Evolutionary conservation across 2,888 invertebrate genomes (phyloP).

Genomic region (Tetheella fluctuosa): DNA sequence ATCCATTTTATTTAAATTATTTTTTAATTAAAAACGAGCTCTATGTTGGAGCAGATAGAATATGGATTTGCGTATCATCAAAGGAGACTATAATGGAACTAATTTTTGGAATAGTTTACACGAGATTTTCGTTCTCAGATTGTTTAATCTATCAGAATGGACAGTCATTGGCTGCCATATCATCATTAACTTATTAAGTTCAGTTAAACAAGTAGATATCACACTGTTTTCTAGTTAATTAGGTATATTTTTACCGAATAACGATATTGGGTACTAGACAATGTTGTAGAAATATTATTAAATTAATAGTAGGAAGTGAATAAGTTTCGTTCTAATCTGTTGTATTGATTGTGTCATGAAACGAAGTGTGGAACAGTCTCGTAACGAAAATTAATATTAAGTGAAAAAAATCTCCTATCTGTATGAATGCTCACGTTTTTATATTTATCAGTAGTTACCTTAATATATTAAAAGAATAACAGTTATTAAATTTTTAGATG

Average conservation of each 20-base stretch:
- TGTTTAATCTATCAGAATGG: not conserved
- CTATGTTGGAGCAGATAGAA: slow-evolving; percentile 31
- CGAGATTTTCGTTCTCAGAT: slow-evolving; percentile 12
- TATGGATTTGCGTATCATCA: slow-evolving; percentile 67
- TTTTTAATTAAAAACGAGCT: slow-evolving; percentile 17
- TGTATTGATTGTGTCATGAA: slow-evolving; percentile 23
- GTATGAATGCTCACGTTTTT: slow-evolving; percentile 81
- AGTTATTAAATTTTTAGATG: slow-evolving; percentile 79
- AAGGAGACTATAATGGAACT: slow-evolving; percentile 62
- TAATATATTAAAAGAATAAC: slow-evolving; percentile 48
- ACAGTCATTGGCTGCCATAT: slow-evolving; percentile 18
- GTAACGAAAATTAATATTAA: slow-evolving; percentile 41
- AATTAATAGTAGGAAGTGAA: slow-evolving; percentile 36
- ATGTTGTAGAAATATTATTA: slow-evolving; percentile 50
- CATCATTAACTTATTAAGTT: slow-evolving; percentile 24
- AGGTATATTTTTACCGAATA: slow-evolving; percentile 45
- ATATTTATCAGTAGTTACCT: slow-evolving; percentile 74
- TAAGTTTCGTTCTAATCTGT: slow-evolving; percentile 30
- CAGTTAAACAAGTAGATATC: slow-evolving; percentile 21
- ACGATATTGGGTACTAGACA: slow-evolving; percentile 52
- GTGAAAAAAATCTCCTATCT: slow-evolving; percentile 67
- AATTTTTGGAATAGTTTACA: slow-evolving; percentile 54
- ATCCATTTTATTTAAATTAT: not conserved
- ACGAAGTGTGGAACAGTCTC: slow-evolving; percentile 1
- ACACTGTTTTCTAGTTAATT: slow-evolving; percentile 32